Conservation (phyloP, 1,140 invertebrate species). For the Drosophila seguyi region DNA sequence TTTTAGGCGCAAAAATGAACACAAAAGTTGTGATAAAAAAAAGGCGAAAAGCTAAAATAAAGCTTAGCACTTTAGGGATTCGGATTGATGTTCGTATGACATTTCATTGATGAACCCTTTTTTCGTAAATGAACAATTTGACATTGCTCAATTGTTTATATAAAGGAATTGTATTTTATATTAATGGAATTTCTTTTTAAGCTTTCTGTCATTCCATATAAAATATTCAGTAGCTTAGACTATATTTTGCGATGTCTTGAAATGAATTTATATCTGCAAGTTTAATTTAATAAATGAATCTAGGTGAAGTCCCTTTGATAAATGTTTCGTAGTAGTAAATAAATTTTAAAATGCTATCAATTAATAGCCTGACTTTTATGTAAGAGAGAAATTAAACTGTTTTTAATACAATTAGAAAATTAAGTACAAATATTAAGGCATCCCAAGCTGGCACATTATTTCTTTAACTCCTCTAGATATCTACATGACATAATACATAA, state of each 20-base stretch:
- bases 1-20: conserved; percentile 4
- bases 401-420: background rate
- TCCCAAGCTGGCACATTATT: too few relatives aligned
- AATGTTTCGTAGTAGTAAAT: background rate
- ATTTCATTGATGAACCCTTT: conserved; percentile 21
- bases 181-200: background rate
- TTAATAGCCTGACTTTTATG: background rate
- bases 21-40: conserved; percentile 1
- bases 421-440: background rate
- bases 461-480: background rate
- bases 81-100: conserved; percentile 20
- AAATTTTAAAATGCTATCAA: background rate
- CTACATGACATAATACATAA: background rate
- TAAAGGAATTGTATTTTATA: background rate
- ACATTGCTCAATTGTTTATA: background rate
- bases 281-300: background rate
- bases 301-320: background rate
- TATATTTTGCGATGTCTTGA: accelerated
- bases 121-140: background rate
- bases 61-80: conserved; percentile 26
- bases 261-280: background rate
- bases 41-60: conserved; percentile 17
- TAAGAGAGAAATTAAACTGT: too few relatives aligned
- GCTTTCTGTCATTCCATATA: background rate
- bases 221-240: background rate